Percentiles rank a stretch among this genome's conserved stretches.
These are phyloP conservation scores for Otis tarda DNA, from an alignment of 2,113 vertebrate species.

Conservation along the genomic window DNA sequence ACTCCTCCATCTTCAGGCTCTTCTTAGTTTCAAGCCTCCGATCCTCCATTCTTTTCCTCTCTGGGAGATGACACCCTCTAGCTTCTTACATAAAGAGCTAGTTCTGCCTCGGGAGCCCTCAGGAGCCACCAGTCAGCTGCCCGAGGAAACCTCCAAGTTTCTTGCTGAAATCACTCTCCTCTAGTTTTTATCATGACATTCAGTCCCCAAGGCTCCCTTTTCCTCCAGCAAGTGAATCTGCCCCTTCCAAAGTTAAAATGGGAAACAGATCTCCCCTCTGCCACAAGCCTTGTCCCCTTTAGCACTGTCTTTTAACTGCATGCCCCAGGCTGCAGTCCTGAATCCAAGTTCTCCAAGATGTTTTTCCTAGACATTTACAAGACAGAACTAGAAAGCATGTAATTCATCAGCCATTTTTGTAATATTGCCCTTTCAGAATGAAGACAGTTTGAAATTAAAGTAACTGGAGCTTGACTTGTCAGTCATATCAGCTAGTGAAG, in stretches of 20 bases:
- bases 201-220: background rate
- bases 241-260: background rate
- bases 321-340: background rate
- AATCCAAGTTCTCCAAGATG: background rate
- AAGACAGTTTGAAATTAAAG: background rate
- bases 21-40: background rate
- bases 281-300: background rate
- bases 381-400: background rate
- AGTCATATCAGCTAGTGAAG: background rate
- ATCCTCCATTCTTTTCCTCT: background rate
- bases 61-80: background rate
- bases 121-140: background rate
- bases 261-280: background rate
- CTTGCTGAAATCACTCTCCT: background rate
- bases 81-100: background rate
- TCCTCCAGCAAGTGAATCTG: background rate
- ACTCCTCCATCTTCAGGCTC: background rate
- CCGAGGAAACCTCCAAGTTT: background rate
- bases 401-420: background rate
- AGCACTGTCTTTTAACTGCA: background rate
- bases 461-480: background rate
- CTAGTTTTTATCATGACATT: background rate
- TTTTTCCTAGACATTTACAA: background rate
- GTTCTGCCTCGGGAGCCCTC: background rate
- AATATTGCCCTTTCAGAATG: background rate